Conservation (phyloP, 2,888 invertebrate genomes). For the Callyntrura sp. region DNA sequence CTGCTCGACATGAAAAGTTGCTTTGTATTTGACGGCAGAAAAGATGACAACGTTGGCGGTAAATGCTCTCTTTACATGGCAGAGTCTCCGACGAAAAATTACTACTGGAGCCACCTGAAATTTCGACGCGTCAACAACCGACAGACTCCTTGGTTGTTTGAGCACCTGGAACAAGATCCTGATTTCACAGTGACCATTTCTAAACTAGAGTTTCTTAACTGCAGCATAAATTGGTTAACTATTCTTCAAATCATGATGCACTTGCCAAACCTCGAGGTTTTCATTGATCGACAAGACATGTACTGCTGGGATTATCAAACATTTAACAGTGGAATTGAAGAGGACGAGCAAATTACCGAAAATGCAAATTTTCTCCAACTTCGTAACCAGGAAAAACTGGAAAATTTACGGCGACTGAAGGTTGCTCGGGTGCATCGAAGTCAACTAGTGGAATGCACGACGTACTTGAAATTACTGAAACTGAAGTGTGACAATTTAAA, state of each 20-base stretch:
- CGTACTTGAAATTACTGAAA: slow-evolving; percentile 81
- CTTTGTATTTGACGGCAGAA: slow-evolving; percentile 82
- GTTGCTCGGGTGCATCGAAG: slow-evolving; percentile 80
- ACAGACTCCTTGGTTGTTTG: slow-evolving; percentile 80
- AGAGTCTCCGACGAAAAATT: slow-evolving; percentile 71
- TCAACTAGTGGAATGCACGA: slow-evolving; percentile 82
- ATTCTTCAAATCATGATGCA: slow-evolving; percentile 81
- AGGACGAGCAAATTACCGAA: slow-evolving; percentile 80
- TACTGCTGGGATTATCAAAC: slow-evolving; percentile 82
- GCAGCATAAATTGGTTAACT: slow-evolving; percentile 81
- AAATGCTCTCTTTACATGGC: slow-evolving; percentile 77
- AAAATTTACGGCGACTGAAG: slow-evolving; percentile 67
- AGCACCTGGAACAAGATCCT: slow-evolving; percentile 58
- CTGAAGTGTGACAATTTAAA: slow-evolving; percentile 74
- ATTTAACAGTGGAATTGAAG: slow-evolving; percentile 81
- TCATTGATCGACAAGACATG: slow-evolving; percentile 81
- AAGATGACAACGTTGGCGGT: slow-evolving; percentile 78
- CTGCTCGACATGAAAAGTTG: slow-evolving; percentile 77
- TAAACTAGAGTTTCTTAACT: slow-evolving; percentile 82
- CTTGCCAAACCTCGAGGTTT: slow-evolving; percentile 76
- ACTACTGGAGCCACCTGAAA: slow-evolving; percentile 80
- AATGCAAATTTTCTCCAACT: slow-evolving; percentile 75
- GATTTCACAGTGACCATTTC: slow-evolving; percentile 76
- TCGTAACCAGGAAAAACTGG: slow-evolving; percentile 71
- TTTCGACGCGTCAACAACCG: slow-evolving; percentile 75